phyloP scores from a whole-genome alignment of 2,113 vertebrate genomes.

The Ptyas mucosa region DNA sequence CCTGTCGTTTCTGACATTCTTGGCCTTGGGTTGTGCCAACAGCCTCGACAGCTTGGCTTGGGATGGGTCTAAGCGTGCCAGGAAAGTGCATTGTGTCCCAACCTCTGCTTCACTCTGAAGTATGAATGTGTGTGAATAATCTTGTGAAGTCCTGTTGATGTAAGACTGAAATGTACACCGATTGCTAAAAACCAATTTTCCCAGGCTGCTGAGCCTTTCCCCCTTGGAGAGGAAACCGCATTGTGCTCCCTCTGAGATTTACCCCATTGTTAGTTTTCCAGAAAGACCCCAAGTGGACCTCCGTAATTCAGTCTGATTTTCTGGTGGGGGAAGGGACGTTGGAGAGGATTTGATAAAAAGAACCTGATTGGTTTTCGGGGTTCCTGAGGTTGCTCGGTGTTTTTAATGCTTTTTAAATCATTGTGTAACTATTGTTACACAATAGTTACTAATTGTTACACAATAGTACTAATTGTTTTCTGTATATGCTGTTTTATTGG shows the following conservation, averaged over 20 bases:
- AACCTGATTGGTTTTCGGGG: background rate
- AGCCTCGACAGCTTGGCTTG: background rate
- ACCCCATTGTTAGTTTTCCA: background rate
- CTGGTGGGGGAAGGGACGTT: background rate
- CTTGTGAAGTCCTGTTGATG: background rate
- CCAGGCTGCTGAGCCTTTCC: background rate
- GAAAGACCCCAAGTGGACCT: background rate
- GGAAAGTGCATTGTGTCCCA: background rate
- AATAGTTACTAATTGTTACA: background rate
- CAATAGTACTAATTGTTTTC: background rate
- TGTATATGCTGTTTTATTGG: background rate
- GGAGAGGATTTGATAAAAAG: no score
- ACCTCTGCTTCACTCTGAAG: background rate
- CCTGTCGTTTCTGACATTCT: background rate
- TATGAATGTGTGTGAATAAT: background rate
- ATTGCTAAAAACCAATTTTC: constrained; percentile 14
- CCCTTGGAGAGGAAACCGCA: background rate
- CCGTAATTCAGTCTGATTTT: background rate
- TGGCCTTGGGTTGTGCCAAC: background rate
- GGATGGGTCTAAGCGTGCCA: background rate
- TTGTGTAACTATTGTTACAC: no score
- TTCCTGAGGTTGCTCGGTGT: background rate
- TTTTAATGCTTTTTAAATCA: background rate
- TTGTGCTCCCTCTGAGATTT: background rate
- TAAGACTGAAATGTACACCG: constrained; percentile 10